These are phyloP conservation scores for Chrysemys picta DNA, from an alignment of 2,113 vertebrate genomes.

Conservation along the genomic window DNA sequence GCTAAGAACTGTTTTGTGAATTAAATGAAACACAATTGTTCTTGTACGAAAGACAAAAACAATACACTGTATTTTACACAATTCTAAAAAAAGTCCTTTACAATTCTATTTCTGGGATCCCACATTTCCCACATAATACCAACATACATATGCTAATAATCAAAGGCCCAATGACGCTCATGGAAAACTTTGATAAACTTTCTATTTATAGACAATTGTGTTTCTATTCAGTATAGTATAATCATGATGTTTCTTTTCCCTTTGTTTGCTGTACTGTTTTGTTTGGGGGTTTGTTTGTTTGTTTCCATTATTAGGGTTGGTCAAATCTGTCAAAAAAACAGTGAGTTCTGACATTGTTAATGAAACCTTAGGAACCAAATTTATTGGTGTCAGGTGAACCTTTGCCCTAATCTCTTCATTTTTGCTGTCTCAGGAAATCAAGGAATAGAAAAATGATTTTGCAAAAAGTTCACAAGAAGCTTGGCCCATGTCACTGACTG, in stretches of 20 bases:
- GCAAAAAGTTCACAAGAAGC: background rate
- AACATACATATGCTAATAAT: no score
- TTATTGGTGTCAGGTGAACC: background rate
- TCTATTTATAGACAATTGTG: background rate
- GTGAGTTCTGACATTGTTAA: background rate
- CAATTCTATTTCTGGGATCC: background rate
- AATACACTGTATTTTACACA: accelerated
- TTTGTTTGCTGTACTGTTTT: background rate
- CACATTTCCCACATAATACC: accelerated
- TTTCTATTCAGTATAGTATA: background rate
- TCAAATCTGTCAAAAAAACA: background rate
- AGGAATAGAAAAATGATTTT: background rate
- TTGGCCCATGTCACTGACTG: accelerated
- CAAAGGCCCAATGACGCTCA: accelerated
- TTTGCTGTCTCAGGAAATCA: background rate
- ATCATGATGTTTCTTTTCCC: background rate
- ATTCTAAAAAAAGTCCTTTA: background rate
- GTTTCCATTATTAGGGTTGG: background rate
- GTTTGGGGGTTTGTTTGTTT: background rate
- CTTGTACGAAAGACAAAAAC: accelerated
- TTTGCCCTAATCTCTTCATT: background rate
- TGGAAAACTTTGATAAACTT: background rate
- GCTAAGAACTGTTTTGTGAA: background rate
- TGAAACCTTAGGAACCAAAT: background rate
- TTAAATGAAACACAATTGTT: background rate